A percentile compares a stretch with the other conserved stretches of the same genome.
These are phyloP conservation scores for Spondyliosoma cantharus DNA, from an alignment of 2,797 vertebrate genomes.

Conservation along the genomic window DNA sequence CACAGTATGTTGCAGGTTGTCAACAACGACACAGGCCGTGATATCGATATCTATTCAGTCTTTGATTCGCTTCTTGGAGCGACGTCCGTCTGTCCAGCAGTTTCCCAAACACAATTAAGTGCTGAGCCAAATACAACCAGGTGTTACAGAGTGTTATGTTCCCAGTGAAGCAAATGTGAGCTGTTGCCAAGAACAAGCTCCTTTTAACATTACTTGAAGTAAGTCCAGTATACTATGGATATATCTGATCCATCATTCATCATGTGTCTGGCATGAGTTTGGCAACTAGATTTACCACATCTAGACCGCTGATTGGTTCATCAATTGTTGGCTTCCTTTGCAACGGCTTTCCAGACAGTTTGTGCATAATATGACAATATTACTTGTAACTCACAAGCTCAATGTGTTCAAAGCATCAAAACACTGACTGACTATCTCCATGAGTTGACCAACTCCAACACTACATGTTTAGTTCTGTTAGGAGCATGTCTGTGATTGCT, in stretches of 20 bases:
- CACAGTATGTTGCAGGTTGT: not conserved
- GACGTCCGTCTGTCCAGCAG: not conserved
- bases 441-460: constrained; percentile 23
- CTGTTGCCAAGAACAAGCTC: not conserved
- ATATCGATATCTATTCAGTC: not conserved
- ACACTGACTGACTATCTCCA: constrained; percentile 15
- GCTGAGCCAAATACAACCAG: not conserved
- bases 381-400: constrained; percentile 15
- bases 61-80: not conserved
- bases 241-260: constrained; percentile 8
- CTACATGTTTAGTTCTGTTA: constrained; percentile 14
- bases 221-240: not conserved
- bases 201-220: constrained; percentile 3
- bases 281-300: not conserved
- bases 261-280: not conserved
- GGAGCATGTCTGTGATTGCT: constrained; percentile 17
- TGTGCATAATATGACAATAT: constrained; percentile 20
- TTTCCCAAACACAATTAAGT: not conserved
- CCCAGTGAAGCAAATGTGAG: not conserved
- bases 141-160: not conserved
- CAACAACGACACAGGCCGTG: not conserved
- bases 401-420: constrained; percentile 24
- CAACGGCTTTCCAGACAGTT: constrained; percentile 8
- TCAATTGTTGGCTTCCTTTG: not conserved
- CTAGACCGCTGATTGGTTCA: not conserved